Conservation (phyloP, 2,113 vertebrate species). For the Alligator sinensis region DNA sequence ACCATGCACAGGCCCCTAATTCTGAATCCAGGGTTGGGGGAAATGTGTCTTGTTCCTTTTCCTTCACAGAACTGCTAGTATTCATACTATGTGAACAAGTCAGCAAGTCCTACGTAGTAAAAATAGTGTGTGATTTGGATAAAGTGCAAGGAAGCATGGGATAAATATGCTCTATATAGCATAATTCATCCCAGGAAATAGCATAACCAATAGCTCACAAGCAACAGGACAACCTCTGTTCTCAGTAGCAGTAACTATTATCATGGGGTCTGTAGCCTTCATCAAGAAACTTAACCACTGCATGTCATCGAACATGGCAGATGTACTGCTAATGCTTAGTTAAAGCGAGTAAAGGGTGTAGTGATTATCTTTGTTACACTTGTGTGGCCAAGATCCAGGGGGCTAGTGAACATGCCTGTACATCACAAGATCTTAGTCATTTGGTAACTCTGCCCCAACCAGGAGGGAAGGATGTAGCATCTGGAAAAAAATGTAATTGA, state of each 20-base stretch:
- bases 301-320: background rate
- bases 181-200: conserved; percentile 29
- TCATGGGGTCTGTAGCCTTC: background rate
- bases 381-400: background rate
- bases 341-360: background rate
- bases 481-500: background rate
- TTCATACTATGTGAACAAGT: conserved; percentile 49
- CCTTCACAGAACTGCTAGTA: conserved; percentile 62
- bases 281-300: background rate
- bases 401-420: background rate
- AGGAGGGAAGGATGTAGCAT: background rate
- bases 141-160: conserved; percentile 27
- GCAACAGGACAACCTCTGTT: fast-evolving
- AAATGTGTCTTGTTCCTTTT: conserved; percentile 36
- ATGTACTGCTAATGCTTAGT: background rate
- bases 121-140: background rate
- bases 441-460: background rate
- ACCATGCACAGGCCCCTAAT: background rate
- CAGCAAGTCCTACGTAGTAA: background rate
- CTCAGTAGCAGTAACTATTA: conserved; percentile 29
- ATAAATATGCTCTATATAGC: conserved; percentile 46
- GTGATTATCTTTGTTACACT: background rate
- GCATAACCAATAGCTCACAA: conserved; percentile 10
- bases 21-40: background rate
- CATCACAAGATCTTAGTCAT: background rate